phyloP scores from a whole-genome alignment of 1,140 invertebrate species.

The Ostrea denselamellosa region DNA sequence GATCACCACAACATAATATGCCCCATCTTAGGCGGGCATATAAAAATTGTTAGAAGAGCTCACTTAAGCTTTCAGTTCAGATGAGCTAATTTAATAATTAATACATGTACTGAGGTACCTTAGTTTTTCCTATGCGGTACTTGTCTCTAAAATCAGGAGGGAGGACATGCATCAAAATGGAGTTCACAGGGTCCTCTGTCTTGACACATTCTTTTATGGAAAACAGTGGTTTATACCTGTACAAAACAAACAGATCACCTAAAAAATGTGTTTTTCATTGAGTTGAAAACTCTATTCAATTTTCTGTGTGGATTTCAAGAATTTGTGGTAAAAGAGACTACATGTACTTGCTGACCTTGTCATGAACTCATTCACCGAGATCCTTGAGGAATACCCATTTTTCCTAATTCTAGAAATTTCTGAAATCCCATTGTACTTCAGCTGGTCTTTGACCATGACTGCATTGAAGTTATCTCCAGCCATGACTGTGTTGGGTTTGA shows the following conservation, averaged over 20 bases:
- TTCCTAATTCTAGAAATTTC: slow-evolving; percentile 73
- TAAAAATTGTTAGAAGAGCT: too few relatives aligned
- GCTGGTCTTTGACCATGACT: slow-evolving; percentile 86
- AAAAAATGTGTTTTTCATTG: background rate
- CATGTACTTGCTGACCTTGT: slow-evolving; percentile 56
- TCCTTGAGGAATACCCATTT: slow-evolving; percentile 66
- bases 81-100: too few relatives aligned
- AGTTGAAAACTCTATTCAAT: background rate
- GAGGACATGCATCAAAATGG: slow-evolving; percentile 30
- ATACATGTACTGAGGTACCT: slow-evolving; percentile 11
- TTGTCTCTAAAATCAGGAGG: background rate
- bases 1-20: too few relatives aligned
- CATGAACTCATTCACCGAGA: slow-evolving; percentile 64
- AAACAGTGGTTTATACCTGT: slow-evolving; percentile 17
- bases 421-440: slow-evolving; percentile 80
- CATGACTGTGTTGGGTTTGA: slow-evolving; percentile 88
- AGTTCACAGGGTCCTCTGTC: background rate
- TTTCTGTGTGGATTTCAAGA: background rate
- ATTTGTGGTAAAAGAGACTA: background rate
- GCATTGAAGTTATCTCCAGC: slow-evolving; percentile 84
- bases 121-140: slow-evolving; percentile 45
- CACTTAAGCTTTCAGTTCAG: too few relatives aligned
- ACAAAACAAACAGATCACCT: background rate
- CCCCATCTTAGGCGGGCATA: too few relatives aligned
- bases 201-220: slow-evolving; percentile 5